Conservation (phyloP, 64 coral and sea anemone species). For the Platygyra sinensis region DNA sequence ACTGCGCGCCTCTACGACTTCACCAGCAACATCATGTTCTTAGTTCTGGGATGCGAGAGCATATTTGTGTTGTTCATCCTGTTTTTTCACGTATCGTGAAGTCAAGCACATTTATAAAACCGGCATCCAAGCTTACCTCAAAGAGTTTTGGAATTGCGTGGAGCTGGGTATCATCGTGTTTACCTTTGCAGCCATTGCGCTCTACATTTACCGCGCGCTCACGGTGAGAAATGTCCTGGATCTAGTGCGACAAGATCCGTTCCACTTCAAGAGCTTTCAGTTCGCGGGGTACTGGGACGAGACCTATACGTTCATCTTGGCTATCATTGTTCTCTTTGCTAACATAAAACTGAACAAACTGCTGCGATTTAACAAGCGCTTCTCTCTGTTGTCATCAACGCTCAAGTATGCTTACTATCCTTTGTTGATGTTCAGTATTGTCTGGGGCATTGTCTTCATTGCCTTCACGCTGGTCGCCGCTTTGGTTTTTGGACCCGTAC, state of each 20-base stretch:
- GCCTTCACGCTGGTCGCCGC: constrained; percentile 74
- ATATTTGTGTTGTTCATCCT: constrained; percentile 85
- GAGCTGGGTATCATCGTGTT: constrained; percentile 62
- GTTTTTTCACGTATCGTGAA: constrained; percentile 67
- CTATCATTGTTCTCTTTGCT: constrained; percentile 65
- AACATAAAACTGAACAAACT: constrained; percentile 87
- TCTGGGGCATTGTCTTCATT: constrained; percentile 86
- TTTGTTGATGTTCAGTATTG: constrained; percentile 76
- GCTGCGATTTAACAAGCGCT: constrained; percentile 87
- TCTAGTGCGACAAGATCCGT: constrained; percentile 41
- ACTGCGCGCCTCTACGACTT: constrained; percentile 87
- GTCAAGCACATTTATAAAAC: constrained; percentile 58
- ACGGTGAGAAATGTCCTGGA: constrained; percentile 53
- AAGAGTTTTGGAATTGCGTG: constrained; percentile 91
- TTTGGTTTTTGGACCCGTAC: constrained; percentile 71
- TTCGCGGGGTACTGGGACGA: constrained; percentile 85
- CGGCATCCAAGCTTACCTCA: constrained; percentile 61
- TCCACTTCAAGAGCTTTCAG: constrained; percentile 89
- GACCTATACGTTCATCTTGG: constrained; percentile 76
- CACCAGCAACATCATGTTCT: constrained; percentile 49
- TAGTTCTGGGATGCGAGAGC: constrained; percentile 60
- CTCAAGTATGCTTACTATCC: constrained; percentile 76
- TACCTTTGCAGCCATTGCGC: constrained; percentile 50
- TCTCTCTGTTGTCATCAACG: constrained; percentile 86
- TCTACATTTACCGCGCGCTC: constrained; percentile 75